Conservation (phyloP, 2,888 invertebrate species). For the Polydrusus tereticollis region DNA sequence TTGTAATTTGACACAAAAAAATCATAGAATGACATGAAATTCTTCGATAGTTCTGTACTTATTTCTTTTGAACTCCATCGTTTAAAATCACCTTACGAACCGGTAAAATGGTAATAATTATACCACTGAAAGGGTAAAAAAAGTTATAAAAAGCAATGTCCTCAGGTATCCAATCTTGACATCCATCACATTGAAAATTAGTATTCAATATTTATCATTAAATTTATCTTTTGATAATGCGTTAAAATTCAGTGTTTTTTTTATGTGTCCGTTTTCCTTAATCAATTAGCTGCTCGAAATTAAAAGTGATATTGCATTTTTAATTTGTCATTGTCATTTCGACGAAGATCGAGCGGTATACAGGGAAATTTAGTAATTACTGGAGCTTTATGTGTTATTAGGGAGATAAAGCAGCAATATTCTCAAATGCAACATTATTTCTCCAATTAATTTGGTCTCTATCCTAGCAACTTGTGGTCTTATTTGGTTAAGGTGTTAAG, state of each 20-base stretch:
- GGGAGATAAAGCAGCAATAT: too few relatives aligned
- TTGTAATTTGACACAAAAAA: too few relatives aligned
- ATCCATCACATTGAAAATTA: constrained; percentile 13
- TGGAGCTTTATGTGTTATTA: not conserved
- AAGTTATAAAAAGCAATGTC: not conserved
- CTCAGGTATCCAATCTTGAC: not conserved
- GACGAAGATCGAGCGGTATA: constrained; percentile 41
- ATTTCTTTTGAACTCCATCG: too few relatives aligned
- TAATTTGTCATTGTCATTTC: constrained; percentile 48
- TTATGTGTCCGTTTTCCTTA: constrained; percentile 20
- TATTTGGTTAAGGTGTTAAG: too few relatives aligned
- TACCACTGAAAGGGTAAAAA: not conserved
- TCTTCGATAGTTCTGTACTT: too few relatives aligned
- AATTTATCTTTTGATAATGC: constrained; percentile 28
- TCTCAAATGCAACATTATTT: too few relatives aligned
- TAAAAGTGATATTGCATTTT: constrained; percentile 48
- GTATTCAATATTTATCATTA: constrained; percentile 25
- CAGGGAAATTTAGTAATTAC: constrained; percentile 19
- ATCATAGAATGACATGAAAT: too few relatives aligned
- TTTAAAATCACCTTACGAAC: too few relatives aligned
- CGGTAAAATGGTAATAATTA: not conserved
- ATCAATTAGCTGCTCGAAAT: constrained; percentile 46
- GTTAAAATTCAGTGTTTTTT: constrained; percentile 19
- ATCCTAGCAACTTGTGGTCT: too few relatives aligned
- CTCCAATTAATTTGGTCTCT: too few relatives aligned